Conservation (phyloP, 1,140 invertebrate species). For the Hyphantria cunea region DNA sequence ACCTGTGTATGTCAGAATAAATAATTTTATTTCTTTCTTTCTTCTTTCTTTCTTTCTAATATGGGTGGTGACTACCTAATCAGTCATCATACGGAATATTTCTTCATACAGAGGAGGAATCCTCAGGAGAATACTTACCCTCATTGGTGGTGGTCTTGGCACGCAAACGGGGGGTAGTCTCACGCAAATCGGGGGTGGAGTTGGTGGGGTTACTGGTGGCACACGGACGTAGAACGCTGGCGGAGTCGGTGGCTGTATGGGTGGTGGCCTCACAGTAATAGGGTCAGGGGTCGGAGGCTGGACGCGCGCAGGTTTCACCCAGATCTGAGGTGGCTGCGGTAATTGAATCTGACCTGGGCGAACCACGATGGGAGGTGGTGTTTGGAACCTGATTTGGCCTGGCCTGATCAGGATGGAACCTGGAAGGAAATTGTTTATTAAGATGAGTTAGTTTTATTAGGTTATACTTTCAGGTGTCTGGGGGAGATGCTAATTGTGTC, state of each 20-base stretch:
- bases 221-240: constrained; percentile 33
- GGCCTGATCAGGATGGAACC: constrained; percentile 47
- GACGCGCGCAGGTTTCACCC: constrained; percentile 44
- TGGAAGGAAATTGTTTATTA: constrained; percentile 31
- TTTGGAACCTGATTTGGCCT: constrained; percentile 49
- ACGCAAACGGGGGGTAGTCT: constrained; percentile 44
- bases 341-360: constrained; percentile 48
- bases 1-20: too few species aligned
- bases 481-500: too few species aligned
- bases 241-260: constrained; percentile 29
- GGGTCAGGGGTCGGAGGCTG: constrained; percentile 28
- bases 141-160: constrained; percentile 47
- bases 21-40: too few species aligned
- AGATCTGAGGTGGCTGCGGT: constrained; percentile 42
- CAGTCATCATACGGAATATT: too few species aligned
- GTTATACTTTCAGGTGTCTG: too few species aligned
- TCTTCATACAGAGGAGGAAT: too few species aligned
- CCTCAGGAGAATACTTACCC: constrained; percentile 36
- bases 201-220: constrained; percentile 41
- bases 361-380: constrained; percentile 48
- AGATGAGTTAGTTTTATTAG: too few species aligned
- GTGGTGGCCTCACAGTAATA: constrained; percentile 31
- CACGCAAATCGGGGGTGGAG: constrained; percentile 42
- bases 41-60: too few species aligned
- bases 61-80: too few species aligned